phyloP scores from a whole-genome alignment of 1,140 invertebrate species.

The Drosophila quadrilineata region DNA sequence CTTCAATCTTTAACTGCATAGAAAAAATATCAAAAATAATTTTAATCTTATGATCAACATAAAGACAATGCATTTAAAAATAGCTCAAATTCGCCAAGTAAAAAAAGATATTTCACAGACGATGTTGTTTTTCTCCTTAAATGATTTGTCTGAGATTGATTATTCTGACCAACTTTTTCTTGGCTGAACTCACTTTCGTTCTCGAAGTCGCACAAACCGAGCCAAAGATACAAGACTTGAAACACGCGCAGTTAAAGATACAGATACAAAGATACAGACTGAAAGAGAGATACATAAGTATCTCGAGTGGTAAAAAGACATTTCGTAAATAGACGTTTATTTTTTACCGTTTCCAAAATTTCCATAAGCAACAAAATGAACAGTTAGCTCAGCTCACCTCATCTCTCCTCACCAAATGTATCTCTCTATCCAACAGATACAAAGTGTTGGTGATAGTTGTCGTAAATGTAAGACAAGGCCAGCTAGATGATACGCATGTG shows the following conservation, averaged over 20 bases:
- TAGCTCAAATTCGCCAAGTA: too few species aligned
- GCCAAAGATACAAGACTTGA: too few species aligned
- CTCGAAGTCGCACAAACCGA: slow-evolving; percentile 47
- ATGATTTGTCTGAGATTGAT: neutral
- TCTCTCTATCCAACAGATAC: slow-evolving; percentile 25
- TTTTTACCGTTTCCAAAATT: slow-evolving; percentile 70
- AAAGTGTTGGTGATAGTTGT: neutral
- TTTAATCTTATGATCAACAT: too few species aligned
- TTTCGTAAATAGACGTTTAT: slow-evolving; percentile 21
- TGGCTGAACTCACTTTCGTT: slow-evolving; percentile 68
- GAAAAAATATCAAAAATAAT: too few species aligned
- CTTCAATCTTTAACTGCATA: too few species aligned
- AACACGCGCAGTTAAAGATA: slow-evolving; percentile 10
- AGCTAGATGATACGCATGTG: neutral
- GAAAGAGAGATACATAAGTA: neutral
- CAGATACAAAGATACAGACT: slow-evolving; percentile 12
- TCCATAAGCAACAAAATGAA: slow-evolving; percentile 66
- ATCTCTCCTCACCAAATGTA: too few species aligned
- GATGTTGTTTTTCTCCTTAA: too few species aligned
- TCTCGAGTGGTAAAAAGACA: slow-evolving; percentile 13
- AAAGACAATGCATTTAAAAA: too few species aligned
- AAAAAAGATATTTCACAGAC: too few species aligned
- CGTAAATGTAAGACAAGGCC: neutral
- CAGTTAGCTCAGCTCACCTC: slow-evolving; percentile 60
- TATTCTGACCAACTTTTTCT: slow-evolving; percentile 7